Conservation (phyloP, 1,140 invertebrate genomes). For the Augochlora pura region DNA sequence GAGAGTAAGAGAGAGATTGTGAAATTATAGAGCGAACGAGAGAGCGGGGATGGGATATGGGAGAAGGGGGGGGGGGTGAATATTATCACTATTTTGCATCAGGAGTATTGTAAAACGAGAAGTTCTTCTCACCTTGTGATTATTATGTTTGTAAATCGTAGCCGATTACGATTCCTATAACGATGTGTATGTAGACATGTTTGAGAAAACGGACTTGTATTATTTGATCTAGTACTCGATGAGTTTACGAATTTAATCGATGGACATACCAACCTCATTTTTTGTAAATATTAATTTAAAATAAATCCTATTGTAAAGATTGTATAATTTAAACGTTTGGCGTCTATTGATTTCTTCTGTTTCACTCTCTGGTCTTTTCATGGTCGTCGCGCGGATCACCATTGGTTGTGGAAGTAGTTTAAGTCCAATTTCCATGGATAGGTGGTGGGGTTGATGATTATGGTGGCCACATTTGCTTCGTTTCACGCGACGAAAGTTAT, state of each 20-base stretch:
- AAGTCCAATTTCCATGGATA: no score
- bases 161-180: constrained; percentile 59
- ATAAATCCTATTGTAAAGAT: constrained; percentile 74
- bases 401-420: no score
- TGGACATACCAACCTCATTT: constrained; percentile 70
- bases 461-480: no score
- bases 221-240: constrained; percentile 64
- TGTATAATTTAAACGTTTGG: constrained; percentile 66
- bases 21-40: no score
- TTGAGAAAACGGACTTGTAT: constrained; percentile 57
- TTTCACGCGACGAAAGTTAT: no score
- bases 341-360: constrained; percentile 28
- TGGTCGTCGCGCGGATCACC: no score
- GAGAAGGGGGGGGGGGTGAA: constrained; percentile 37
- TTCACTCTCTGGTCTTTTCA: background rate
- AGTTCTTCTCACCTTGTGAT: constrained; percentile 61
- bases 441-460: no score
- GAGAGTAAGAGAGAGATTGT: no score
- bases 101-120: constrained; percentile 58
- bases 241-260: constrained; percentile 63
- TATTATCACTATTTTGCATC: constrained; percentile 56
- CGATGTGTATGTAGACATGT: constrained; percentile 51
- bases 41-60: background rate
- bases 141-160: constrained; percentile 64
- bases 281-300: constrained; percentile 76